Evolutionary conservation across 2,797 vertebrate species (phyloP).

Genomic region (Acrocephalus scirpaceus): DNA sequence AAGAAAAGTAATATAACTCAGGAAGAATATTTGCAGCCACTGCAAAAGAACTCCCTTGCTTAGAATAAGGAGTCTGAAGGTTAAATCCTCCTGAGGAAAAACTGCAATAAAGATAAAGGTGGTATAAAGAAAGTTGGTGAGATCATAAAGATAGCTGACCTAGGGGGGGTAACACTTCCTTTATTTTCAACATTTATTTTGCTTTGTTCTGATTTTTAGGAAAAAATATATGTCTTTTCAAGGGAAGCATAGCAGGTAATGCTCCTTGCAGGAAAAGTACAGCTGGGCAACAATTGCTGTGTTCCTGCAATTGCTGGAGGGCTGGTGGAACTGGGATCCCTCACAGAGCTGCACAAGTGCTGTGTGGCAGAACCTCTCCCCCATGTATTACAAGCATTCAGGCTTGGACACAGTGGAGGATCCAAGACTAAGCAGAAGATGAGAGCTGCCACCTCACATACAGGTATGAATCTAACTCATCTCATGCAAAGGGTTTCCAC

Average conservation of each 20-base stretch:
- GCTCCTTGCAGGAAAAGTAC: background rate
- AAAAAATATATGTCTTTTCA: background rate
- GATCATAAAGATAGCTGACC: background rate
- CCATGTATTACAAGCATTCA: rapidly evolving
- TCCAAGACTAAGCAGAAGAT: background rate
- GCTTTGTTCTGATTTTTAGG: background rate
- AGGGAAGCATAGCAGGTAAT: background rate
- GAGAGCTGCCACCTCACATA: background rate
- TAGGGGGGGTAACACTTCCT: background rate
- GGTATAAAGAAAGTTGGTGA: background rate
- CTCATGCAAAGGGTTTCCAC: background rate
- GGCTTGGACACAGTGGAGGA: background rate
- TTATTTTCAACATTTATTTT: background rate
- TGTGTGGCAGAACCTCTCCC: background rate
- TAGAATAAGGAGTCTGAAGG: background rate
- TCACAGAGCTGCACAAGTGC: background rate
- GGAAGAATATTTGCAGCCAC: background rate
- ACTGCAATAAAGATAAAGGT: background rate
- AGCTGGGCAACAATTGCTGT: background rate
- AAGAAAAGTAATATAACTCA: background rate
- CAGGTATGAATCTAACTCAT: background rate
- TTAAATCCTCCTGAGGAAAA: background rate
- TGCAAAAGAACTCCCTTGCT: background rate
- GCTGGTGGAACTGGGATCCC: background rate
- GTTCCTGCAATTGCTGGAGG: background rate